Conservation (phyloP, 1,140 invertebrate species). For the Drosophila novamexicana region DNA sequence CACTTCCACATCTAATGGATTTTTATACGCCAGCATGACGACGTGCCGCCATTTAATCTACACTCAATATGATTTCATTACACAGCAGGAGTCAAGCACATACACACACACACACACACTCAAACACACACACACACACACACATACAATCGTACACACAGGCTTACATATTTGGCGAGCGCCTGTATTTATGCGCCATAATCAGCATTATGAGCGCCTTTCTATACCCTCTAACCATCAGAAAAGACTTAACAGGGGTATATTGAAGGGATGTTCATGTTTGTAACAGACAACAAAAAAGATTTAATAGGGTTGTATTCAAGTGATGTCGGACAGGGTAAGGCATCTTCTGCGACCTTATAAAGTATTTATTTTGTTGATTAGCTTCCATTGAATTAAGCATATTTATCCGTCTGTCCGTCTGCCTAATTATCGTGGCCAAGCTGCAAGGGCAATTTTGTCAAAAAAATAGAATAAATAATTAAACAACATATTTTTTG, state of each 20-base stretch:
- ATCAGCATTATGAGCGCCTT: constrained; percentile 73
- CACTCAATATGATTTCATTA: constrained; percentile 79
- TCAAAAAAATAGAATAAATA: too few relatives aligned
- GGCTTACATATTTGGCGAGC: constrained; percentile 29
- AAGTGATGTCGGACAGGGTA: too few relatives aligned
- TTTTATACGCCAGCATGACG: constrained; percentile 67
- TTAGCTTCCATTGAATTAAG: too few relatives aligned
- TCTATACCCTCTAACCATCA: constrained; percentile 6
- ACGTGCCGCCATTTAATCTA: constrained; percentile 80
- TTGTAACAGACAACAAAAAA: not conserved
- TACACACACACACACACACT: constrained; percentile 35
- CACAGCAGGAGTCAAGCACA: constrained; percentile 61
- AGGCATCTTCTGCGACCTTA: too few relatives aligned
- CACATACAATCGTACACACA: not conserved
- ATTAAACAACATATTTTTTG: too few relatives aligned
- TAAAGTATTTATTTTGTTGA: too few relatives aligned
- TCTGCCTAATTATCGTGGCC: too few relatives aligned
- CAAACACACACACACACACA: constrained; percentile 27
- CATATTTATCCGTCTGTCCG: too few relatives aligned
- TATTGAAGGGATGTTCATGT: not conserved
- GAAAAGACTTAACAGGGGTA: not conserved
- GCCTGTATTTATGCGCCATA: constrained; percentile 74
- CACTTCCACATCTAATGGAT: constrained; percentile 76
- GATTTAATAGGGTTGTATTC: too few relatives aligned
- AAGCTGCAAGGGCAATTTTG: too few relatives aligned